These are phyloP conservation scores for Spilosoma lubricipeda DNA, from an alignment of 2,888 invertebrate genomes.

Conservation along the genomic window DNA sequence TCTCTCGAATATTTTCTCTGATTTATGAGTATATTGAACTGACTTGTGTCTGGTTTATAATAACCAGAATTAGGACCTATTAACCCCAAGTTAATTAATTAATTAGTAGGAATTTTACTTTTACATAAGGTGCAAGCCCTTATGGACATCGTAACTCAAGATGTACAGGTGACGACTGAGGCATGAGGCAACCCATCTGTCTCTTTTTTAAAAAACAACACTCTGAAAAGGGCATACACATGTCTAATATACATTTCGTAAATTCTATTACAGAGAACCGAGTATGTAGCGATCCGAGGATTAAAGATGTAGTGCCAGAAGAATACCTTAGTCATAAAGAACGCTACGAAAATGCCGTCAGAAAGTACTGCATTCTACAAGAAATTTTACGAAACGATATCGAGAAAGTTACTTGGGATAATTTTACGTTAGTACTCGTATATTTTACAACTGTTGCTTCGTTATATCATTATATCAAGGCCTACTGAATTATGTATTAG, in stretches of 20 bases:
- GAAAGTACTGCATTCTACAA: slow-evolving; percentile 89
- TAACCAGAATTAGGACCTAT: no score
- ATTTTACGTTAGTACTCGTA: slow-evolving; percentile 55
- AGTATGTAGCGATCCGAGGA: slow-evolving; percentile 62
- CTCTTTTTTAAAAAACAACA: no score
- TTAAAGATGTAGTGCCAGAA: slow-evolving; percentile 88
- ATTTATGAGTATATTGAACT: background rate
- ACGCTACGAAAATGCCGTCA: slow-evolving; percentile 90
- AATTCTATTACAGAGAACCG: slow-evolving; percentile 54
- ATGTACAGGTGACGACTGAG: no score
- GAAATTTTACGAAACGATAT: slow-evolving; percentile 71
- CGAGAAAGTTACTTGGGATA: slow-evolving; percentile 49
- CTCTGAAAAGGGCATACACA: background rate
- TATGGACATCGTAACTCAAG: no score
- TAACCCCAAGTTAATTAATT: background rate
- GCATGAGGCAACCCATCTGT: no score
- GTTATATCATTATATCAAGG: background rate
- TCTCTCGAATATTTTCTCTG: background rate
- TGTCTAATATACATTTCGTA: background rate
- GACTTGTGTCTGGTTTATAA: background rate
- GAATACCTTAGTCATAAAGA: slow-evolving; percentile 94
- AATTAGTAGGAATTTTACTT: no score
- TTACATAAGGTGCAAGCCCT: no score
- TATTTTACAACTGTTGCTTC: background rate
- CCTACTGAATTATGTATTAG: background rate